Conservation (phyloP, 2,113 vertebrate species). For the Otus sunia region DNA sequence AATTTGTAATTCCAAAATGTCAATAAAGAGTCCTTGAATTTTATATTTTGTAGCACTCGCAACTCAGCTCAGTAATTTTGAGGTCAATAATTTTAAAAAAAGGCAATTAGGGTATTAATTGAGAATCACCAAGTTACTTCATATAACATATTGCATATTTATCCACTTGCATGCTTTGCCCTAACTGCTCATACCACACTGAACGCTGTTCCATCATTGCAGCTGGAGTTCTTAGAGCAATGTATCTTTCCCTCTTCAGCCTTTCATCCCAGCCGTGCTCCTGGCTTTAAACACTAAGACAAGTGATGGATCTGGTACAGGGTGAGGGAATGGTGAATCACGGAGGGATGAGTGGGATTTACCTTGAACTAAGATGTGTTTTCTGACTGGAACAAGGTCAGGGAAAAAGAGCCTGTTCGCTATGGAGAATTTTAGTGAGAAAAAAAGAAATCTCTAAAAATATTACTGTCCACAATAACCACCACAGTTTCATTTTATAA, state of each 20-base stretch:
- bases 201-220: neutral
- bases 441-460: neutral
- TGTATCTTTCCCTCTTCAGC: neutral
- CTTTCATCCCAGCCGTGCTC: neutral
- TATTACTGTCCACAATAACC: neutral
- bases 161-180: neutral
- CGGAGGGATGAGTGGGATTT: neutral
- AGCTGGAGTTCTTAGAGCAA: neutral
- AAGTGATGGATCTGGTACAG: neutral
- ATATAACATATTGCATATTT: neutral
- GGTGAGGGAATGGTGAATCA: neutral
- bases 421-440: neutral
- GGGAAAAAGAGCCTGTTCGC: neutral
- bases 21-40: constrained; percentile 23
- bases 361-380: neutral
- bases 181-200: neutral
- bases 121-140: neutral
- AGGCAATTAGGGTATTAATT: constrained; percentile 27
- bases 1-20: constrained; percentile 46
- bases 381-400: neutral
- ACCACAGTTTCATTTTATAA: neutral
- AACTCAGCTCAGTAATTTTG: neutral
- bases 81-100: constrained; percentile 16
- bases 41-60: neutral
- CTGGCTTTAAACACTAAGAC: neutral